Base-by-base conservation (phyloP, 2,888 invertebrate species). In the Nemoura dubitans region DNA sequence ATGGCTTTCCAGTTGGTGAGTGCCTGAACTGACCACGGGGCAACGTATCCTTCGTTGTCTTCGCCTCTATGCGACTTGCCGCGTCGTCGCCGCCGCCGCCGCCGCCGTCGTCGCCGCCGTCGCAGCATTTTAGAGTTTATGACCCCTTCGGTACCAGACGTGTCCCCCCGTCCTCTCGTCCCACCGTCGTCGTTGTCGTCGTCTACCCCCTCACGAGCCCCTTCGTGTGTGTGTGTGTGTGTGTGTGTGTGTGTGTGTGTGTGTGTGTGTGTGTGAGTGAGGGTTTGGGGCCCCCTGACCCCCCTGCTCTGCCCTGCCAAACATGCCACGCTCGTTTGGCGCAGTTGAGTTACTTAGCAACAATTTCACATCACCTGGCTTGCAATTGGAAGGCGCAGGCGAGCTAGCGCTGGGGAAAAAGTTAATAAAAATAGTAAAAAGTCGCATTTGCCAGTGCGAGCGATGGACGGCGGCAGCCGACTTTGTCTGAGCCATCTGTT, bases 281-380 rank as follows among this genome's bases (percentile, higher is more conserved):
- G 59, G 3, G 59, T 59, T 59, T 59, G 16, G 59, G 59, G 59
- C 59, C 59, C 81, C 29, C 29, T 27, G 29, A 2, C 81, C 81
- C 81, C 21, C 59, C 59, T 21, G n/a, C n/a, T 36, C 80, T 27
- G 16, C 76, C 84, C 59, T 25, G 10, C 28, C 16, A 5, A 14
- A 42, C 76, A 30, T 59, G 84, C 76, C 76, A 28, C 76, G 76
- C 28, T 84, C 84, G 84, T 84, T 84, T n/a, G 76, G 83, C 26
- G 84, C 84, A 43, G 43, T 83, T 83, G 42, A 28, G 84, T 84
- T 84, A 84, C 84, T 84, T 84, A 59, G 84, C 84, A 84, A 84
- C 84, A 59, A 25, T 84, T 84, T 59, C 76, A 25, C 84, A 84
- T 84, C 76, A 84, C 84, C 84, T 84, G 84, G 28, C 76, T 16